These are phyloP conservation scores for Phenganax stokvisi DNA, from an alignment of 92 coral and sea anemone genomes.

Conservation along the genomic window DNA sequence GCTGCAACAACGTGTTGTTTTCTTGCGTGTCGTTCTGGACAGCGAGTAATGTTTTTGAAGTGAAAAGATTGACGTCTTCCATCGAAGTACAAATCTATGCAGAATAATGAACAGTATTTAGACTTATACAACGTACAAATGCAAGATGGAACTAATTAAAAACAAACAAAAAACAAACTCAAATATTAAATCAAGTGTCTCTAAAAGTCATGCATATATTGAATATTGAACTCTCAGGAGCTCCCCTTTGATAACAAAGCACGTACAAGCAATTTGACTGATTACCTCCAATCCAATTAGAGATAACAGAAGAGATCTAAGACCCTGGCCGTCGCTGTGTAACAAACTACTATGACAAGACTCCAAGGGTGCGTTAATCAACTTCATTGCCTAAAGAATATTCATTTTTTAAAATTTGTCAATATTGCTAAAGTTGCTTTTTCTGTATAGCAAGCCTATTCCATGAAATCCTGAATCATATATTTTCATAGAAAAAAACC, in stretches of 20 bases:
- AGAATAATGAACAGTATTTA: too few species aligned
- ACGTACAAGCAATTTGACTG: not conserved
- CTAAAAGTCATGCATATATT: too few species aligned
- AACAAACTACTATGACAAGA: conserved; percentile 72
- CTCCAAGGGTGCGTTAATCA: conserved; percentile 77
- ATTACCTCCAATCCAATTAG: conserved; percentile 78
- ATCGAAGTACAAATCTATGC: conserved; percentile 62
- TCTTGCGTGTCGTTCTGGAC: conserved; percentile 56
- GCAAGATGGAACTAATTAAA: too few species aligned
- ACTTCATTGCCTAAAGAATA: conserved; percentile 54
- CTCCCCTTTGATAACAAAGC: not conserved
- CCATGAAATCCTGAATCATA: not conserved
- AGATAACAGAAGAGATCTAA: conserved; percentile 65
- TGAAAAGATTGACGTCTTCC: conserved; percentile 53
- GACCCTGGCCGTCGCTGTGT: conserved; percentile 64
- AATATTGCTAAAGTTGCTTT: too few species aligned
- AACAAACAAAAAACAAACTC: too few species aligned
- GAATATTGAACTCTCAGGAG: too few species aligned
- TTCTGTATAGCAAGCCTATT: too few species aligned
- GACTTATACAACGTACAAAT: too few species aligned
- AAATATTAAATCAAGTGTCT: too few species aligned
- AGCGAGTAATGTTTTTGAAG: conserved; percentile 63
- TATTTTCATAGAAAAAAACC: not conserved
- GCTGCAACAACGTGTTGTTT: conserved; percentile 22
- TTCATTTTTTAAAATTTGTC: not conserved